Evolutionary conservation across 1,140 invertebrate genomes (phyloP).

Genomic region (Pseudobourletiella spinata): DNA sequence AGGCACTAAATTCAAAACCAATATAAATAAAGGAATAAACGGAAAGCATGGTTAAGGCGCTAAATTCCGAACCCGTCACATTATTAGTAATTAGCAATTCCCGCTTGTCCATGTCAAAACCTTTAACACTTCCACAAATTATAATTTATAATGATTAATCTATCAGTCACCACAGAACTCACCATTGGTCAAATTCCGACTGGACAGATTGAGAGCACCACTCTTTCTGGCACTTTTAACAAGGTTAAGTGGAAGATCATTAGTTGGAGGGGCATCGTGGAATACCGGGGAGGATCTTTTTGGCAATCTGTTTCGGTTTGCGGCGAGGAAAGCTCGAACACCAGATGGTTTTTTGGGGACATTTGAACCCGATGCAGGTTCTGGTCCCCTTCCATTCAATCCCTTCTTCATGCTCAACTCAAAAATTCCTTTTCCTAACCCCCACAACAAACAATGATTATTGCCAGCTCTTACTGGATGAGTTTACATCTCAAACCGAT

Average conservation of each 20-base stretch:
- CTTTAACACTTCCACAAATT: not conserved
- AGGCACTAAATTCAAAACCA: slow-evolving; percentile 42
- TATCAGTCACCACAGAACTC: not conserved
- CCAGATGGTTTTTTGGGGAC: not conserved
- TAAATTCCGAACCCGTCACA: not conserved
- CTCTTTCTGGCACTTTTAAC: slow-evolving; percentile 31
- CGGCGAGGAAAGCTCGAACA: slow-evolving; percentile 19
- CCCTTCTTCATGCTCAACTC: too few species aligned
- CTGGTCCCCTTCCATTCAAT: too few species aligned
- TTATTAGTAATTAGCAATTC: not conserved
- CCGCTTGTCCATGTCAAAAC: not conserved
- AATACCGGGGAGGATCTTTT: slow-evolving; percentile 24
- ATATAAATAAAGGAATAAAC: too few species aligned
- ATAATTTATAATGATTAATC: not conserved
- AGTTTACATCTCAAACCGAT: too few species aligned
- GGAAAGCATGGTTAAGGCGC: not conserved
- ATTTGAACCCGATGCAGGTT: too few species aligned
- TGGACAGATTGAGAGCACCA: slow-evolving; percentile 30
- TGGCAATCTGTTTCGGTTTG: slow-evolving; percentile 8
- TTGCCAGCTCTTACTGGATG: too few species aligned
- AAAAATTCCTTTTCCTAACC: too few species aligned
- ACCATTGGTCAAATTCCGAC: slow-evolving; percentile 24
- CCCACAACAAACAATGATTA: too few species aligned
- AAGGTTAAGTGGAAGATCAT: slow-evolving; percentile 13
- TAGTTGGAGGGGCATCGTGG: slow-evolving; percentile 14